Evolutionary conservation across 2,797 vertebrate species (phyloP).

Genomic region (Enteromius thamalakanensis): DNA sequence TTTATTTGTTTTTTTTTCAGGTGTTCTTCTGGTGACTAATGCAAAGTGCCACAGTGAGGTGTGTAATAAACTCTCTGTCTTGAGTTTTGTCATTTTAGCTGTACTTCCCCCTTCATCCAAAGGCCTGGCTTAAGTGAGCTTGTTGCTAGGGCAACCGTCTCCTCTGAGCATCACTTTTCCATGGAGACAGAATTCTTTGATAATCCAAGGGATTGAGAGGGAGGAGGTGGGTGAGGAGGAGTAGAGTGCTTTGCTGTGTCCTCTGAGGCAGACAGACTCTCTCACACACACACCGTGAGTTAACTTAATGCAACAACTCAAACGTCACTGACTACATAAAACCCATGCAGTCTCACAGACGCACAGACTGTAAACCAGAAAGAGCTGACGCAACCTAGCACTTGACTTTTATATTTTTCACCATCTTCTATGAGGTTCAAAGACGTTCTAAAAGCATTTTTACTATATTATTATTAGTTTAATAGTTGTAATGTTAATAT

Average conservation of each 20-base stretch:
- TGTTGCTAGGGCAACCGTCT: slow-evolving; percentile 78
- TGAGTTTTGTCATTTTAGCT: slow-evolving; percentile 63
- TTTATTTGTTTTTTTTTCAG: neutral
- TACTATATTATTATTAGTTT: neutral
- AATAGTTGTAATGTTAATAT: neutral
- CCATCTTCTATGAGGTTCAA: neutral
- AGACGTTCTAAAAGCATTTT: neutral
- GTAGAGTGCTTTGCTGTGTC: slow-evolving; percentile 57
- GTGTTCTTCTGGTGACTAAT: slow-evolving; percentile 20
- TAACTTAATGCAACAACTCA: slow-evolving; percentile 29
- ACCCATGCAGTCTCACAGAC: slow-evolving; percentile 19
- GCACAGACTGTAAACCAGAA: slow-evolving; percentile 8
- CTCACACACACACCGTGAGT: neutral
- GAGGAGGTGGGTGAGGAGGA: slow-evolving; percentile 64
- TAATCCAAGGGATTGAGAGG: slow-evolving; percentile 75
- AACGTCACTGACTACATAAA: slow-evolving; percentile 1
- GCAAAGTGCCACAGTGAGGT: slow-evolving; percentile 48
- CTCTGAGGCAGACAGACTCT: slow-evolving; percentile 3
- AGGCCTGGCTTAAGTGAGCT: slow-evolving; percentile 69
- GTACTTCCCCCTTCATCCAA: slow-evolving; percentile 61
- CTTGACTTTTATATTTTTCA: neutral
- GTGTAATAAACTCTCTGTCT: slow-evolving; percentile 61
- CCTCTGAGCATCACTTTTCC: slow-evolving; percentile 72
- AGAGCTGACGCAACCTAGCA: neutral
- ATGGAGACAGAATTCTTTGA: slow-evolving; percentile 77